Base-by-base conservation (phyloP, 1,140 invertebrate genomes). In the Babylonia areolata region DNA sequence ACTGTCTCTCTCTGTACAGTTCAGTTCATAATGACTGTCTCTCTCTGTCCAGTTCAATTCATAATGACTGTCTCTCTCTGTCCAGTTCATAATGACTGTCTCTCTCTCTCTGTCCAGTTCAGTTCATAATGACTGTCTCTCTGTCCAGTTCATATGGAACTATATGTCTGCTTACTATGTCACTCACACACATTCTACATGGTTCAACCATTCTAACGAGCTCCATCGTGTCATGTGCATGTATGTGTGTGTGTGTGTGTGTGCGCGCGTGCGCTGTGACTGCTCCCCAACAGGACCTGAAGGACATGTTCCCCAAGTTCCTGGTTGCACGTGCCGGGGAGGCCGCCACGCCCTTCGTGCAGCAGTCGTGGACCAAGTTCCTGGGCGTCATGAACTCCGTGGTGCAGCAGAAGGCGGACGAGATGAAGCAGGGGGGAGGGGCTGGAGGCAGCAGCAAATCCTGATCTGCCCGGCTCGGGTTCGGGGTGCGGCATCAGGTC, bases 351-450 rank as follows among this genome's bases (percentile, higher is more conserved):
- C 82, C 82, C n/a, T 46, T 84, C 39, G 37, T 84, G n/a, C 42
- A 75, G 69, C 11, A 71, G 64, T 84, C 82, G 1, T 84, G 82
- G 82, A 51, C 11, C 64, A 84, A 84, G 69, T 71, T 84, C 40
- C 82, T 84, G 5, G 82, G 82, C 23, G 82, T 84, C 64, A 40
- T 84, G 64, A 84, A 84, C 82, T 73, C 69, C 17, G 37, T 84
- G 15, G 40, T 84, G 17, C 28, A 80, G 33, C 40, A 80, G 78
- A 46, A 42, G 39, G 78, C 78, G 9, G 78, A 42, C 39, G 82
- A 84, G 37, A 46, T 46, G 28, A 31, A 69, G 2, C 51, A 82
- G 81, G 69, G 58, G 79, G 54, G 42, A 6, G 11, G 0, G 35
- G 11, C n/a, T n/a, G 6, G 71, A 33, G 9, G 9, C 46, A 51